phyloP scores from a whole-genome alignment of 2,113 vertebrate genomes.

The Alligator sinensis region DNA sequence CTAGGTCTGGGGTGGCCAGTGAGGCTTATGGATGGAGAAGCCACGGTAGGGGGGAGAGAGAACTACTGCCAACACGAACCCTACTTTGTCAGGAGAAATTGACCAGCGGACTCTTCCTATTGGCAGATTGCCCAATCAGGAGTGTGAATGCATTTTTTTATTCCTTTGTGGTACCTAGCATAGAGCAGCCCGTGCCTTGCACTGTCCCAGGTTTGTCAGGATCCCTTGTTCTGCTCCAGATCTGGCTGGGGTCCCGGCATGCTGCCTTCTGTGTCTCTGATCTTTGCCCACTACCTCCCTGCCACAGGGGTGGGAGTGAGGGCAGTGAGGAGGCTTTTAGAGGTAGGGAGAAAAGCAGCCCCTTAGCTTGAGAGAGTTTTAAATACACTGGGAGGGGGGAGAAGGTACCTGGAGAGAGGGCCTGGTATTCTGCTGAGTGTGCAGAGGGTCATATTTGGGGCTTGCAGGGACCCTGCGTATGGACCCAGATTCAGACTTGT shows the following conservation, averaged over 20 bases:
- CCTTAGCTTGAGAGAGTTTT: not conserved
- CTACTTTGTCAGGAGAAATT: not conserved
- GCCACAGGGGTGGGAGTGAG: not conserved
- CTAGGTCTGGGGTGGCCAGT: not conserved
- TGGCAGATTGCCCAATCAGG: not conserved
- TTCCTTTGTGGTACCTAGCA: not conserved
- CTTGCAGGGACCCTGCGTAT: not conserved
- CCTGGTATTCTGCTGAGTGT: not conserved
- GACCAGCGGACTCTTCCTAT: not conserved
- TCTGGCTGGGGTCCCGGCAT: not conserved
- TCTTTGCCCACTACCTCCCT: not conserved
- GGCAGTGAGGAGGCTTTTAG: not conserved
- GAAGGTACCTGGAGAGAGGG: not conserved
- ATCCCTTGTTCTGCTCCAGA: not conserved
- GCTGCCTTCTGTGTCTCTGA: not conserved
- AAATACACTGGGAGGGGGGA: not conserved
- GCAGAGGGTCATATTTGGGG: not conserved
- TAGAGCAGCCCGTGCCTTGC: not conserved
- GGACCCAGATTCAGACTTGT: not conserved
- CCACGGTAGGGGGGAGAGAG: not conserved
- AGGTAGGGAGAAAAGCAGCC: not conserved
- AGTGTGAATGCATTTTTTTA: not conserved
- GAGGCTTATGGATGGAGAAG: not conserved
- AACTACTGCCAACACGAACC: not conserved
- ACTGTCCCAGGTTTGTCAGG: not conserved